Evolutionary conservation across 2,888 invertebrate species (phyloP), one percentile per base, ranked within the genome.

Genomic region (Celastrina argiolus): DNA sequence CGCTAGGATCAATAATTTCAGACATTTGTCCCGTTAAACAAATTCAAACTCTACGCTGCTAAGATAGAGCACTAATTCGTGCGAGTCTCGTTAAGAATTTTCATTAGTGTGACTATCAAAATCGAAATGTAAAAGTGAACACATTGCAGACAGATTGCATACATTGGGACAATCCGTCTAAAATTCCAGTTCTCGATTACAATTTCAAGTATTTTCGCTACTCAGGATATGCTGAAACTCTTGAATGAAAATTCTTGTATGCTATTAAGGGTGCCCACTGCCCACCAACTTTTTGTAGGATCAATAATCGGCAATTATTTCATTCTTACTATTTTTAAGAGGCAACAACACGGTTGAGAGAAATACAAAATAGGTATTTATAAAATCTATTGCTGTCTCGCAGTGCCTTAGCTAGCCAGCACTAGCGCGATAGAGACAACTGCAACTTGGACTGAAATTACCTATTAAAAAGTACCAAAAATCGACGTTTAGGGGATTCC

Each of bases 181-280:
- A 31, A 51, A 51, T 51, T 51, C 51, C 51, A 51, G 14, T 51
- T 36, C 59, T 26, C 14, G 61, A 58, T 58, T 31, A 39, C 18
- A 61, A 61, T 61, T 61, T 61, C 39, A 61, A 34, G 34, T 8
- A 36, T 61, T 61, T 39, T 39, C 61, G 36, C 61, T 61, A 36
- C 12, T n/a, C n/a, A 14, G 4, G 41, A 12, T 31, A 56, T 28
- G 16, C 58, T 58, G 58, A 58, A 51, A 51, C 10, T 51, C 51
- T 22, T 26, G 22, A 26, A 51, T 51, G 51, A 51, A 51, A 51
- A 51, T 51, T 22, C 51, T 26, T 51, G 16, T 10, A 12, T 8
- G 10, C 12, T 12, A 51, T 51, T 1, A 5, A 51, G 10, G n/a
- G n/a, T n/a, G n/a, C n/a, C n/a, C n/a, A n/a, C n/a, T n/a, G n/a